phyloP scores from a whole-genome alignment of 2,797 vertebrate species.

The Trachops cirrhosus region DNA sequence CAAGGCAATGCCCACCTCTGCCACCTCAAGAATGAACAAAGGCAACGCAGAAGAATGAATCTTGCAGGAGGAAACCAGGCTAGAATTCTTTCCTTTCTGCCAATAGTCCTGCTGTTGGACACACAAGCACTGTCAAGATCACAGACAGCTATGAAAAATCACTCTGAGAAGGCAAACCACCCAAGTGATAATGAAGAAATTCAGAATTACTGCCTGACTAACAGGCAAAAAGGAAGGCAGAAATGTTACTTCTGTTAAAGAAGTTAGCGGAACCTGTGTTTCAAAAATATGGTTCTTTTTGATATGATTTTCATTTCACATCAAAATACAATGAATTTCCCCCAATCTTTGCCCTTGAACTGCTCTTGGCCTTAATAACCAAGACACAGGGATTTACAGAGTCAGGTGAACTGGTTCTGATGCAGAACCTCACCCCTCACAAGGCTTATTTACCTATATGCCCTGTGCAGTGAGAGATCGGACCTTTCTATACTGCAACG shows the following conservation, averaged over 20 bases:
- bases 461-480: not conserved
- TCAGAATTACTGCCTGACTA: slow-evolving; percentile 13
- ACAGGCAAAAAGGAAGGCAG: not conserved
- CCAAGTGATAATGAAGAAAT: slow-evolving; percentile 55
- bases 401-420: not conserved
- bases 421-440: not conserved
- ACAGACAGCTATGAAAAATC: slow-evolving; percentile 16
- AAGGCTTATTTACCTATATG: not conserved
- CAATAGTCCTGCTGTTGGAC: slow-evolving; percentile 28
- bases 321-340: not conserved
- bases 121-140: slow-evolving; percentile 41
- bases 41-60: not conserved
- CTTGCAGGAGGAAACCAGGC: slow-evolving; percentile 25
- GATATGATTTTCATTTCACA: slow-evolving; percentile 21
- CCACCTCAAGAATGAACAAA: slow-evolving; percentile 29
- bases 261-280: not conserved
- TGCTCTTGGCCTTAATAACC: not conserved
- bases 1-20: slow-evolving; percentile 58
- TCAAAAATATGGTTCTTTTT: not conserved
- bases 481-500: not conserved
- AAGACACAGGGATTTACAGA: not conserved
- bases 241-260: not conserved
- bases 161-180: not conserved
- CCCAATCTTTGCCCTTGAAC: not conserved
- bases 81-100: slow-evolving; percentile 27